Base-by-base conservation (phyloP, 2,888 invertebrate species). In the Troides helena region DNA sequence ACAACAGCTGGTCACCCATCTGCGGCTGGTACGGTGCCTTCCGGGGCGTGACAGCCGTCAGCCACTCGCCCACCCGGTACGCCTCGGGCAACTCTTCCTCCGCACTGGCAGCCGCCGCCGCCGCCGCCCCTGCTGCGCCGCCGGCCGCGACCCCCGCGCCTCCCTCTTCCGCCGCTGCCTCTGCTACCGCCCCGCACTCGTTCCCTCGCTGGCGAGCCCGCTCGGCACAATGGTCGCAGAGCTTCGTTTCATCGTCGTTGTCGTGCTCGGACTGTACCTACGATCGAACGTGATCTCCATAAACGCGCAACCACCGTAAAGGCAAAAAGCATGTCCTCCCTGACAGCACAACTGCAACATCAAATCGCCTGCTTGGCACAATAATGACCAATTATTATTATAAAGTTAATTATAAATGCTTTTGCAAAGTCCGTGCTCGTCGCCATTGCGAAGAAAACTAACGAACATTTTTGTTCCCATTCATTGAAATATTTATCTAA, bases 11-110 rank as follows among this genome's bases (percentile, higher is more conserved):
- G 86, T 99, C 99, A 0, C 91, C 92, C 89, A 99, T 97, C 93
- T 99, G 99, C 8, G 99, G 99, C 85, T 98, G 98, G 89, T 99
- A 99, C 1, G 99, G 99, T 62, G 98, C 96, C 89, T 98, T 98
- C 62, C 97, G 94, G 0, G 99, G 99, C 76, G 96, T 94, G 50
- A 97, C 96, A 81, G 97, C 97, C 0, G 97, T 97, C 69, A 99
- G 94, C 99, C 99, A 99, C 85, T 98, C 98, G 53, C 98, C 96
- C 25, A 98, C 97, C 66, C 96, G 95, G 90, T 94, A 97, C 72
- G 93, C 90, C 85, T 97, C 97, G 18, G 96, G 96, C 76, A 97
- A 94, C 87, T 95, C 95, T 53, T 62, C 56, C 56, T 69, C 18
- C 65, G 65, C 71, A 39, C 62, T 64, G 53, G 61, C 73, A 61